Evolutionary conservation across 2,888 invertebrate genomes (phyloP).

Genomic region (Pammene aurita): DNA sequence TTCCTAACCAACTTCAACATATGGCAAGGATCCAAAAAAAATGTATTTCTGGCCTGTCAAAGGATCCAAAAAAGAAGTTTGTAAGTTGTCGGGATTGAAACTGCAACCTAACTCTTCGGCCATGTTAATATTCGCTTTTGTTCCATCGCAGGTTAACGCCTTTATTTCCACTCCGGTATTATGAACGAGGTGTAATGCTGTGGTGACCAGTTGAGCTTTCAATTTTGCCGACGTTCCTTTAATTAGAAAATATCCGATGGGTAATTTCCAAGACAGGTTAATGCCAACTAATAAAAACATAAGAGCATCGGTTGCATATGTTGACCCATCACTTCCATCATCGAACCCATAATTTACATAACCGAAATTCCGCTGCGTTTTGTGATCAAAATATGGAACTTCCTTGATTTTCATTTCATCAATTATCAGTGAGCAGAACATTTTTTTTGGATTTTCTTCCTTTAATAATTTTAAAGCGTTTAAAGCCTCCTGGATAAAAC

Average conservation of each 20-base stretch:
- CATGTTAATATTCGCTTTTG: slow-evolving; percentile 44
- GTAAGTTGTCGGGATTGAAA: slow-evolving; percentile 40
- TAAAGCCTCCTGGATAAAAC: slow-evolving; percentile 5
- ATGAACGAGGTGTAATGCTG: slow-evolving; percentile 41
- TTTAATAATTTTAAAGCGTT: not conserved
- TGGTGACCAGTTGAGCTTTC: slow-evolving; percentile 40
- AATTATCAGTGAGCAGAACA: slow-evolving; percentile 7
- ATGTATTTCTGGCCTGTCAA: slow-evolving; percentile 37
- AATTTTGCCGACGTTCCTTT: slow-evolving; percentile 26
- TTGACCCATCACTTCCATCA: not conserved
- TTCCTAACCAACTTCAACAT: slow-evolving; percentile 43
- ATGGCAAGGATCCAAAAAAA: slow-evolving; percentile 44
- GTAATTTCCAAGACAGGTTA: slow-evolving; percentile 31
- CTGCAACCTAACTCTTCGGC: slow-evolving; percentile 43
- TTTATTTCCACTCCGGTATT: slow-evolving; percentile 44
- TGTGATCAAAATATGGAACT: not conserved
- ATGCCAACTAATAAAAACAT: slow-evolving; percentile 26
- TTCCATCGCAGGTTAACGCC: slow-evolving; percentile 45
- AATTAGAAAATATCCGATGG: slow-evolving; percentile 39
- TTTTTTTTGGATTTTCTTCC: not conserved
- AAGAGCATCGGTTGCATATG: not conserved
- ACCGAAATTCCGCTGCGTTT: slow-evolving; percentile 12
- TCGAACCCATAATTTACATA: slow-evolving; percentile 19
- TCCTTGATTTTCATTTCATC: slow-evolving; percentile 24
- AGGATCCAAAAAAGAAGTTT: slow-evolving; percentile 43